Percentiles rank a stretch among this genome's conserved stretches.
These are phyloP conservation scores for Coryphaenoides rupestris DNA, from an alignment of 2,113 vertebrate genomes.

Conservation along the genomic window DNA sequence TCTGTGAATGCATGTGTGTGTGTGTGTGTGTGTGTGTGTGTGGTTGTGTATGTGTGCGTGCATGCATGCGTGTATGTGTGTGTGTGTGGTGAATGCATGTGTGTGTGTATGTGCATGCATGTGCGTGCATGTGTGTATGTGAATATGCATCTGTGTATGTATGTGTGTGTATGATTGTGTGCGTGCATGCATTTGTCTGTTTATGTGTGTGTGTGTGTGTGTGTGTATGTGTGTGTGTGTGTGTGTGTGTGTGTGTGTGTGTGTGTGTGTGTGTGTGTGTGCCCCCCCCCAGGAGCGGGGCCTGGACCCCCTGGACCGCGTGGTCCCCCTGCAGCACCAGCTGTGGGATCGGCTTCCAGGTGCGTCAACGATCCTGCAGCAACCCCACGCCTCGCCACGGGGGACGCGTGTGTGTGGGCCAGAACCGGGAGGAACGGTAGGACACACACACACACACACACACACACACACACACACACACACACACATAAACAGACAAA, in stretches of 20 bases:
- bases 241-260: background rate
- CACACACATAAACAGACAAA: background rate
- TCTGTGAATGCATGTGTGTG: background rate
- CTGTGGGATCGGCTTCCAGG: slow-evolving; percentile 96
- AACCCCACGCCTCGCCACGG: slow-evolving; percentile 93
- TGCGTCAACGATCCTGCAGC: slow-evolving; percentile 94
- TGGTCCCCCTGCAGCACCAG: slow-evolving; percentile 97
- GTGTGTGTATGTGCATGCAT: background rate
- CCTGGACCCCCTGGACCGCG: slow-evolving; percentile 94
- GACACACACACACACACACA: slow-evolving; percentile 7
- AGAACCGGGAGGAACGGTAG: slow-evolving; percentile 95
- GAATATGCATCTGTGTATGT: background rate
- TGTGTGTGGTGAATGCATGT: background rate
- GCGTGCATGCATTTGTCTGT: background rate
- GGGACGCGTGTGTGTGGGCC: slow-evolving; percentile 93
- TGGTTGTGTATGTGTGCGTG: background rate
- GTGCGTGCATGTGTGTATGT: background rate
- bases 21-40: background rate
- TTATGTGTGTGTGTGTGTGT: background rate
- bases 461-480: slow-evolving; percentile 7
- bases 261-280: background rate
- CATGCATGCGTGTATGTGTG: background rate
- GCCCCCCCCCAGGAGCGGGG: slow-evolving; percentile 83
- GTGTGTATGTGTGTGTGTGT: background rate
- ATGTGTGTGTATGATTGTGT: background rate